These are phyloP conservation scores for Anabas testudineus DNA, from an alignment of 2,797 vertebrate genomes.

Conservation along the genomic window DNA sequence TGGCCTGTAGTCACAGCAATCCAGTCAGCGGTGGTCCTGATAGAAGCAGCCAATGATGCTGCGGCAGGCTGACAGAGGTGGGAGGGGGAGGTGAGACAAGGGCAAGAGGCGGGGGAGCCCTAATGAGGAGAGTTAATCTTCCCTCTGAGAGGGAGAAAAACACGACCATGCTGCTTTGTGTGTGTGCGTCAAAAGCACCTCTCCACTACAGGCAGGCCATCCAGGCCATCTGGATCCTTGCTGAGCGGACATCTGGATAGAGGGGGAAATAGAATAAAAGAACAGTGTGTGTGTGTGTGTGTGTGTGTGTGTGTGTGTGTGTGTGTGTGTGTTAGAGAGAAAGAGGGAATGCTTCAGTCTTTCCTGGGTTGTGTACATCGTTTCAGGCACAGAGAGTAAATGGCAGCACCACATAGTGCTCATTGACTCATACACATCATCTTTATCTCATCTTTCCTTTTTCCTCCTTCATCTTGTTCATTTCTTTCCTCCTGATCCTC, in stretches of 20 bases:
- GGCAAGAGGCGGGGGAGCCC: constrained; percentile 53
- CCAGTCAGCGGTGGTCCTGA: constrained; percentile 72
- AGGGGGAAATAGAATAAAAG: constrained; percentile 67
- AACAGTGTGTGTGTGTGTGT: constrained; percentile 49
- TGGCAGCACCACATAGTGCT: background rate
- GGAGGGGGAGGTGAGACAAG: constrained; percentile 28
- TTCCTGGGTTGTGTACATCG: too few relatives aligned
- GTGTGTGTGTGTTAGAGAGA: constrained; percentile 26
- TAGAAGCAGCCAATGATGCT: constrained; percentile 74
- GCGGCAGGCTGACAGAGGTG: constrained; percentile 33
- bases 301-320: constrained; percentile 25
- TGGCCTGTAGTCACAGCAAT: constrained; percentile 65
- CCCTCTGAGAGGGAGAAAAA: constrained; percentile 70
- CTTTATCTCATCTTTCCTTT: background rate
- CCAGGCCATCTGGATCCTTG: constrained; percentile 79
- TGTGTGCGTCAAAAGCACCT: constrained; percentile 64
- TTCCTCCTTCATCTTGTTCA: constrained; percentile 13
- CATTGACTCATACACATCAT: constrained; percentile 3
- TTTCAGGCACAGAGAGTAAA: constrained; percentile 13
- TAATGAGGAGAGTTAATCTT: constrained; percentile 84
- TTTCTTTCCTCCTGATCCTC: constrained; percentile 31
- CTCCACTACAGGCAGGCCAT: constrained; percentile 60
- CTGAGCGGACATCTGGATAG: constrained; percentile 79
- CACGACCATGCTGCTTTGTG: constrained; percentile 68
- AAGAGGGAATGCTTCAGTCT: too few relatives aligned